Evolutionary conservation across 2,113 vertebrate species (phyloP).

Genomic region (Lepus americanus): DNA sequence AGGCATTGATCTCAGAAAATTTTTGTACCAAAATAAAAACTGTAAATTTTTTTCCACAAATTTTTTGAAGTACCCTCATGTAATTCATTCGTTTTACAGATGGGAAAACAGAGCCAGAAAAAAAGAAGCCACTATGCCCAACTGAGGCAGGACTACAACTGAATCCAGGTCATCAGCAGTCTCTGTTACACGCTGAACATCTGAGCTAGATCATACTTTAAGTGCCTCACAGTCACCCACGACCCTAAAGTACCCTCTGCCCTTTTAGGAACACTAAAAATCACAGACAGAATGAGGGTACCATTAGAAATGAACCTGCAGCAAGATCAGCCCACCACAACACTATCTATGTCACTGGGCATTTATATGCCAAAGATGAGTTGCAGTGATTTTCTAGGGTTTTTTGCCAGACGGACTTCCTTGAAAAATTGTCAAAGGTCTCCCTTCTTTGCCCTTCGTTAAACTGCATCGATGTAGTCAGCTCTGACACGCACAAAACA

Average conservation of each 20-base stretch:
- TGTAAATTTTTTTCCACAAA: no score
- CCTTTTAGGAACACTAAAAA: constrained; percentile 35
- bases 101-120: constrained; percentile 3
- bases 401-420: constrained; percentile 36
- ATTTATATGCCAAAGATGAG: constrained; percentile 29
- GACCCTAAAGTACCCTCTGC: neutral
- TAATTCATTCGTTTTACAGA: constrained; percentile 42
- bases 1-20: no score
- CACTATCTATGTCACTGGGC: neutral
- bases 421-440: neutral
- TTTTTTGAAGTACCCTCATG: no score
- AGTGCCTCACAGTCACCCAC: neutral
- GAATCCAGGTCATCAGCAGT: neutral
- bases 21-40: no score
- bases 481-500: neutral
- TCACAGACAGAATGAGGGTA: neutral
- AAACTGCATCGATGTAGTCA: neutral
- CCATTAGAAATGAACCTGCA: neutral
- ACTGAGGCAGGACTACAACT: neutral
- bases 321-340: neutral
- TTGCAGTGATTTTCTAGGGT: neutral
- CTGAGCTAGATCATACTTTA: neutral
- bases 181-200: neutral
- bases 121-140: neutral
- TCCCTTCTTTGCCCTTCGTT: constrained; percentile 10